These are phyloP conservation scores for Arvicola amphibius DNA, from an alignment of 2,797 vertebrate species.

Conservation along the genomic window DNA sequence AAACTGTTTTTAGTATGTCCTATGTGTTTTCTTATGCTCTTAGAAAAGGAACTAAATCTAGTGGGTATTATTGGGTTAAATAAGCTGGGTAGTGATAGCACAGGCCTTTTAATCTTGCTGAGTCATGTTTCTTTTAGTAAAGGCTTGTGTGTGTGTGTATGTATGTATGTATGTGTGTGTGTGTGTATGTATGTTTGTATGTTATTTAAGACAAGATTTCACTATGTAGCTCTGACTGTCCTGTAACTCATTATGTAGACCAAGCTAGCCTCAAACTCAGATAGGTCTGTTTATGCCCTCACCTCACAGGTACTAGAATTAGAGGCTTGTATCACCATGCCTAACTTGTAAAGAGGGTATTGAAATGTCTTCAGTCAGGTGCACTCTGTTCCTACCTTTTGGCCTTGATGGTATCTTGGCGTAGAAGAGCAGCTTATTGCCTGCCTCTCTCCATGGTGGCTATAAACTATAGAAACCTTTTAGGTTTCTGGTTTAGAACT, in stretches of 20 bases:
- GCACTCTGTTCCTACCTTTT: not conserved
- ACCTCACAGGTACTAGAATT: not conserved
- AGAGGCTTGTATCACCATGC: not conserved
- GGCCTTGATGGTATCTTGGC: not conserved
- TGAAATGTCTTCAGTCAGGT: not conserved
- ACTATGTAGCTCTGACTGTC: not conserved
- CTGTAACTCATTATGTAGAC: not conserved
- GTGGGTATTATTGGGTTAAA: not conserved
- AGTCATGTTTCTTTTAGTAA: not conserved
- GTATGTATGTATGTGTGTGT: not conserved
- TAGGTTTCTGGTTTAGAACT: not conserved
- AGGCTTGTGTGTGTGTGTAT: no score
- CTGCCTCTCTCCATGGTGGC: not conserved
- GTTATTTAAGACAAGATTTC: not conserved
- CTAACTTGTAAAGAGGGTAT: not conserved
- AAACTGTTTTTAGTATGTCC: conserved; percentile 7
- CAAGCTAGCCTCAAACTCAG: not conserved
- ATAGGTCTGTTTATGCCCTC: not conserved
- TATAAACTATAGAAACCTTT: not conserved
- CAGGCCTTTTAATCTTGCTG: not conserved
- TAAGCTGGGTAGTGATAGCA: no score
- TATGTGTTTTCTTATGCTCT: not conserved
- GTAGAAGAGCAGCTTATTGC: not conserved
- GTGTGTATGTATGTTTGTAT: not conserved
- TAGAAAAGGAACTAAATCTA: conserved; percentile 28